Evolutionary conservation across 2,113 vertebrate genomes (phyloP), one percentile per base, ranked within the genome.

Genomic region (Paramisgurnus dabryanus): DNA sequence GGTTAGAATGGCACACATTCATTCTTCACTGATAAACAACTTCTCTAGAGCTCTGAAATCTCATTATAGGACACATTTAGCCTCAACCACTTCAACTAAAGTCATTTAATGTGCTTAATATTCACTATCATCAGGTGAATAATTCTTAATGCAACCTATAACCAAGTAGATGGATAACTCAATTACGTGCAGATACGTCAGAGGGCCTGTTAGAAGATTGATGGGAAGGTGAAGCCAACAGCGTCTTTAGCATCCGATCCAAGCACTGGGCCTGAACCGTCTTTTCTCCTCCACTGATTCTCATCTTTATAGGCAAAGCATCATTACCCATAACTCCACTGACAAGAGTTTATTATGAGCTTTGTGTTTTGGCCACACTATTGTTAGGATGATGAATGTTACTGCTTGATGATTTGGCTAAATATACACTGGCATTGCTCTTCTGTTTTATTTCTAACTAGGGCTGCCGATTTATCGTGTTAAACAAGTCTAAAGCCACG

Each of bases 61-160:
- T 34, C 27, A 34, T 47, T 47, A 47, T 0, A 3, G 12, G 90
- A 89, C 82, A 83, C 87, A 87, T 88, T 93, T 91, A 92, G 92
- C 89, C 89, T 91, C 88, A 89, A 73, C 82, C 90, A 89, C 92
- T 89, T 89, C 91, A 92, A 90, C 87, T 88, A 91, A 91, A 95
- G 95, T 92, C 91, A 94, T 93, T 95, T 92, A 90, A 96, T 95
- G 95, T 95, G 95, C 95, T 96, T 96, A 99, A 98, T 96, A 98
- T 97, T 98, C 95, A 96, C 91, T 91, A 95, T 94, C 27, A 34
- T 34, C 95, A 97, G 94, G 95, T 96, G 95, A 96, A 96, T 97
- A 96, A 96, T 97, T 97, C 95, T 98, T 96, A 75, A 96, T 96
- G 95, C 96, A 97, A 98, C 93, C 96, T 94, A 96, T 96, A 95